Base-by-base conservation (phyloP, 2,113 vertebrate genomes). In the Dicerorhinus sumatrensis region DNA sequence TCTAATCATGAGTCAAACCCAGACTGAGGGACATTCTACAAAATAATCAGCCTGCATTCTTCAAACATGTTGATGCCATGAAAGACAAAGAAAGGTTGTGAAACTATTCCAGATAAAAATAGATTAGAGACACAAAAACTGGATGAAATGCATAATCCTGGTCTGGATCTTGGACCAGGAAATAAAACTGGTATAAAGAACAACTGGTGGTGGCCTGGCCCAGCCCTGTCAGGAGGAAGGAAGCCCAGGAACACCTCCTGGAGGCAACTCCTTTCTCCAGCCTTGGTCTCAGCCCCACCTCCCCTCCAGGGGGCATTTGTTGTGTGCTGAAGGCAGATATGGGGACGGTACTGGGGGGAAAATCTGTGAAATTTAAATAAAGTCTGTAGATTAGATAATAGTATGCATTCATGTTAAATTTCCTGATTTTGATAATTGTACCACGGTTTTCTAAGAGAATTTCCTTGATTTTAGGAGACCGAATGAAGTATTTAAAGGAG, bases 401-500 rank as follows among this genome's bases (percentile, higher is more conserved):
- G 31, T 23, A 18, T 18, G 29, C 1, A 23, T 42, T 42, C 54
- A 11, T 5, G n/a, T 88, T 16, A 11, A 48, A 58, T 63, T 80
- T 95, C 51, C 33, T 21, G 13, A 83, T 69, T 85, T 42, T 89
- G 62, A 80, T 65, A 29, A 91, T 7, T 72, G 23, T 9, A 14
- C 31, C 20, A n/a, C 8, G 56, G 9, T 56, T 82, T 54, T 79
- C 33, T 25, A 69, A 69, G 75, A 95, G 23, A 82, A 90, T 69
- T 73, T 90, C 58, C 12, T 87, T 69, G 75, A 62, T 85, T 86
- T 89, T 46, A 94, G 46, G 58, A 85, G 62, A 72, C 5, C 39
- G 10, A 42, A 8, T 60, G 6, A 60, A 3, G 36, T 23, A 60
- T 92, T 94, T 62, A 83, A 94, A 73, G 36, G 46, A 23, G 29